phyloP scores from a whole-genome alignment of 2,888 invertebrate species.

The Ennomos erosarius region DNA sequence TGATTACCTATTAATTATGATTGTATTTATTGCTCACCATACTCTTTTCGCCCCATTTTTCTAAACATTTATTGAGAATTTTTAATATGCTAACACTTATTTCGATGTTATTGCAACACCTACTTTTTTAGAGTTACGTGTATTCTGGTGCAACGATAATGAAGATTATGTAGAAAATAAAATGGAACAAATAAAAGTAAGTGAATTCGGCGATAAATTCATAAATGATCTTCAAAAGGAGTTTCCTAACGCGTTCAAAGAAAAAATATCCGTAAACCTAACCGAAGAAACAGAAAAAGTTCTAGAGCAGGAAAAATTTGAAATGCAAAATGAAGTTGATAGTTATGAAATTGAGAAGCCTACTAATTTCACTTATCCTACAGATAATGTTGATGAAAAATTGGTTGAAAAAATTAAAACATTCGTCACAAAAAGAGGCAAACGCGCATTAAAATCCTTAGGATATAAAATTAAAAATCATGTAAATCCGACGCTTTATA shows the following conservation, averaged over 20 bases:
- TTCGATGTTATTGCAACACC: not conserved
- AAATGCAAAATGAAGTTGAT: too few relatives aligned
- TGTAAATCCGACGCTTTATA: constrained; percentile 7
- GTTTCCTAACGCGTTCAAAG: not conserved
- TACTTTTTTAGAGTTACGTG: constrained; percentile 3
- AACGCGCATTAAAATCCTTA: constrained; percentile 16
- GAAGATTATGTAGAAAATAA: not conserved
- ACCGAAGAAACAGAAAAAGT: too few relatives aligned
- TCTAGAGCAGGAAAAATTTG: too few relatives aligned
- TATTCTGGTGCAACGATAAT: not conserved
- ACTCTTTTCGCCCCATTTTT: not conserved
- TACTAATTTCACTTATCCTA: too few relatives aligned
- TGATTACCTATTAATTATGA: too few relatives aligned
- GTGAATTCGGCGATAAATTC: not conserved
- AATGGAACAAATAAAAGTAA: not conserved
- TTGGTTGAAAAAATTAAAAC: not conserved
- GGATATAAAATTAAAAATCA: constrained; percentile 19
- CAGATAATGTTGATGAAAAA: not conserved
- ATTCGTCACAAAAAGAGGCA: constrained; percentile 8
- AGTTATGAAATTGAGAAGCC: too few relatives aligned
- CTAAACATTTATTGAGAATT: too few relatives aligned
- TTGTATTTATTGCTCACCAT: not conserved
- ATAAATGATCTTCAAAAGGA: not conserved
- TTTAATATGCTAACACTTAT: not conserved
- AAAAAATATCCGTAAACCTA: not conserved